Evolutionary conservation across 1,140 invertebrate genomes (phyloP), one percentile per base, ranked within the genome.

Genomic region (Armadillidium nasatum): DNA sequence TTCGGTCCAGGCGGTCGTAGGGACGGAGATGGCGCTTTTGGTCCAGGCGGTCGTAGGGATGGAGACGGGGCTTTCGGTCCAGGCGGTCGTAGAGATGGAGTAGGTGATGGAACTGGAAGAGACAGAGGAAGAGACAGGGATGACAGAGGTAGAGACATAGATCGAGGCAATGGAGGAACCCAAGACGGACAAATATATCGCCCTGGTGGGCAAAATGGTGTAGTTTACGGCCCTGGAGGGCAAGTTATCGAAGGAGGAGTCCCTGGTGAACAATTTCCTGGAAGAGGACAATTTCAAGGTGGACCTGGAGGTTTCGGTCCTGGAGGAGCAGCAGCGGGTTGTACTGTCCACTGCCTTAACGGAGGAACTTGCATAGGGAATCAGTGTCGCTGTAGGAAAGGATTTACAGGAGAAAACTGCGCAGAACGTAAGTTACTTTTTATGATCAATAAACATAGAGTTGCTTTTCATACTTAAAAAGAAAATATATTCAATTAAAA

Each of bases 351-450:
- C 50, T 93, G 92, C 82, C 88, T 92, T 83, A 92, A 93, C 83
- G 90, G 90, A 19, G 92, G 91, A 10, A 89, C 90, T 4, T 94
- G 92, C 83, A 87, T 89, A 78, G 90, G 89, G 6, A 81, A 81
- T 9, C 89, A 88, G 76, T 94, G 92, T 84, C 84, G 88, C 33
- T 94, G 92, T 83, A 87, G 89, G 46, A 85, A 87, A 13, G 92
- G 92, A 21, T 94, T 90, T 84, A 88, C 87, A 46, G 92, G 92
- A 15, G 91, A 92, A 84, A 90, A 88, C 80, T 94, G 92, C 81
- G 91, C 88, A 68, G 91, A 93, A 86, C 90, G 91, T 93, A 86
- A 89, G 89, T 87, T 44, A 19, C 1, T 45, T 46, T 21, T 23
- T 67, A 3, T 33, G 33, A 6, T 33, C 6, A 33, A 33, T 33